Conservation (phyloP, 2,113 vertebrate species). For the Pteropus alecto region DNA sequence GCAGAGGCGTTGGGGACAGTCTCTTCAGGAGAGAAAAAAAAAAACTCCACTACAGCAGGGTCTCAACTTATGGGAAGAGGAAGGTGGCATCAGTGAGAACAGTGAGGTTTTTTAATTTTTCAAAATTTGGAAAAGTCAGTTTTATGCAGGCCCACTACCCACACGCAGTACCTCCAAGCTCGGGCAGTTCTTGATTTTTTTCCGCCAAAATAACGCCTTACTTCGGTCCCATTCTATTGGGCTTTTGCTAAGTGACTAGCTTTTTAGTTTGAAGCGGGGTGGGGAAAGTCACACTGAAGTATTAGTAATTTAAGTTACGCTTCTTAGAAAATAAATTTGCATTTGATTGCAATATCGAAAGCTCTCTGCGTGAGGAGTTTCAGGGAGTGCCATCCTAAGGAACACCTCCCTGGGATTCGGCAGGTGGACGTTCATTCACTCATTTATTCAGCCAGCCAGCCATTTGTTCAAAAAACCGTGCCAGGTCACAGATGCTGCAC, state of each 20-base stretch:
- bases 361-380: not conserved
- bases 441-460: not conserved
- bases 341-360: not conserved
- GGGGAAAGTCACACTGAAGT: not conserved
- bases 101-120: not conserved
- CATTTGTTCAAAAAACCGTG: not conserved
- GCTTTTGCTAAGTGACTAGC: not conserved
- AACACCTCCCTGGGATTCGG: not conserved
- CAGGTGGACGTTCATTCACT: not conserved
- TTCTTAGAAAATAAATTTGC: not conserved
- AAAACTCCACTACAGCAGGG: not conserved
- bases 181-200: not conserved
- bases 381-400: not conserved
- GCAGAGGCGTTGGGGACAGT: not conserved
- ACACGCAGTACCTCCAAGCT: fast-evolving
- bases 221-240: not conserved
- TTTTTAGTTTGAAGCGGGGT: not conserved
- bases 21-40: not conserved
- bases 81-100: not conserved
- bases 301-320: not conserved
- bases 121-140: not conserved
- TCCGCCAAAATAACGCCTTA: not conserved
- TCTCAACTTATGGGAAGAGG: not conserved
- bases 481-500: not conserved
- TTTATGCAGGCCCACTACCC: too few species aligned